phyloP scores from a whole-genome alignment of 2,113 vertebrate genomes.

The Myotis lucifugus region DNA sequence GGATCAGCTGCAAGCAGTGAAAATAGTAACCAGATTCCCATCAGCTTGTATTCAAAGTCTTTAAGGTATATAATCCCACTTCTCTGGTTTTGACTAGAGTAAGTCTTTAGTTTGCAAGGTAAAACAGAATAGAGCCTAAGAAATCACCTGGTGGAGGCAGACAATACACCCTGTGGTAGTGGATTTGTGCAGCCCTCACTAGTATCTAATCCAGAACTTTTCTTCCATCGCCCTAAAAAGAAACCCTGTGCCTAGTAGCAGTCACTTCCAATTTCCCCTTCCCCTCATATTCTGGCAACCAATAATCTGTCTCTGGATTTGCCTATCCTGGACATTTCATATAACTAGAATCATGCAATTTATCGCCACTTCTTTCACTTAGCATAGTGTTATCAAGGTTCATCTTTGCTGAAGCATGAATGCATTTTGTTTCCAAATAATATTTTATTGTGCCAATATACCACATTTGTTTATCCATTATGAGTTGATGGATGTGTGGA shows the following conservation, averaged over 20 bases:
- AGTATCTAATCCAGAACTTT: neutral
- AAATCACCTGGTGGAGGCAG: neutral
- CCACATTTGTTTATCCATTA: neutral
- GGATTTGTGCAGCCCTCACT: neutral
- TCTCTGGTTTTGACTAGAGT: conserved; percentile 11
- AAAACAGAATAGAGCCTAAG: neutral
- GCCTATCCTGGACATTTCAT: neutral
- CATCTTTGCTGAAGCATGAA: neutral
- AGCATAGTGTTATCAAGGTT: neutral
- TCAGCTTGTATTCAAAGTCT: conserved; percentile 93
- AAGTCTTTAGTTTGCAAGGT: conserved; percentile 35
- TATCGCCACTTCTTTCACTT: neutral
- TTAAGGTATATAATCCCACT: conserved; percentile 83
- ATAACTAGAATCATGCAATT: neutral
- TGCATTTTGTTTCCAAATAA: neutral
- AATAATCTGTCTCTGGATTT: neutral
- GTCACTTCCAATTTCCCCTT: neutral
- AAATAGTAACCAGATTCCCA: conserved; percentile 85
- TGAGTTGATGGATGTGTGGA: neutral
- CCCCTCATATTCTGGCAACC: neutral
- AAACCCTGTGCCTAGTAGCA: neutral
- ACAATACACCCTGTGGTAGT: neutral
- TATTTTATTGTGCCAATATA: neutral
- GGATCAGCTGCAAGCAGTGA: conserved; percentile 88
- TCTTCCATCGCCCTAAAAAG: neutral